Evolutionary conservation across 30 jellyfish, hydroid and myxozoan species (phyloP).

Genomic region (Rhopilema esculentum): DNA sequence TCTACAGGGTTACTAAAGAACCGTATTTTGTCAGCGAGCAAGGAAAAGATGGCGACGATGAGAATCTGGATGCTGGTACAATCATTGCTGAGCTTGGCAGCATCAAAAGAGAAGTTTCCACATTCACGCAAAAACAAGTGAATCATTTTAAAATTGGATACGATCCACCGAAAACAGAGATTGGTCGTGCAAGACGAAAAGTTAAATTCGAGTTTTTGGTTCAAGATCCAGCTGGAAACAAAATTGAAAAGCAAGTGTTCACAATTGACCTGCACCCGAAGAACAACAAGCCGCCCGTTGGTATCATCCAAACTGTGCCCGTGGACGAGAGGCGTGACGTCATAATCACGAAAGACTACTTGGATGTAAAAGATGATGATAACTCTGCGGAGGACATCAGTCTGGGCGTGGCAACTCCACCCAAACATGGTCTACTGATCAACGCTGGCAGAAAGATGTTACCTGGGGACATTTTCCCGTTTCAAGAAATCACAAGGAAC

Average conservation of each 20-base stretch:
- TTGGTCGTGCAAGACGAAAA: conserved; percentile 71
- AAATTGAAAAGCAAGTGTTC: conserved; percentile 56
- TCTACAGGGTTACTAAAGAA: conserved; percentile 48
- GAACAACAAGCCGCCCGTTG: conserved; percentile 90
- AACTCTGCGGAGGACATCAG: conserved; percentile 70
- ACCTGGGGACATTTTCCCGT: conserved; percentile 73
- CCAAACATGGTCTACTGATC: conserved; percentile 80
- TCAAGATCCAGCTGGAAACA: conserved; percentile 85
- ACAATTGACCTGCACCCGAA: conserved; percentile 78
- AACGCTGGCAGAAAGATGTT: conserved; percentile 57
- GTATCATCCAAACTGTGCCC: conserved; percentile 56
- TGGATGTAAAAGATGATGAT: conserved; percentile 83
- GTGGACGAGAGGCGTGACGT: conserved; percentile 78
- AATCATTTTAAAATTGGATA: conserved; percentile 91
- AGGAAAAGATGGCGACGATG: conserved; percentile 37
- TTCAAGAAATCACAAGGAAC: conserved; percentile 69
- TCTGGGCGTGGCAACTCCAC: conserved; percentile 66
- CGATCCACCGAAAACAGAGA: conserved; percentile 75
- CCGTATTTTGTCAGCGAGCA: conserved; percentile 70
- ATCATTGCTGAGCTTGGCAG: conserved; percentile 56
- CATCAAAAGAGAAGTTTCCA: conserved; percentile 18
- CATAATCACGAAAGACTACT: conserved; percentile 55
- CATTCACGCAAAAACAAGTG: conserved; percentile 85
- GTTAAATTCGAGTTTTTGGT: conserved; percentile 81
- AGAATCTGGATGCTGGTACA: conserved; percentile 64